Conservation (phyloP, 2,888 invertebrate genomes). For the Ophraella communa region DNA sequence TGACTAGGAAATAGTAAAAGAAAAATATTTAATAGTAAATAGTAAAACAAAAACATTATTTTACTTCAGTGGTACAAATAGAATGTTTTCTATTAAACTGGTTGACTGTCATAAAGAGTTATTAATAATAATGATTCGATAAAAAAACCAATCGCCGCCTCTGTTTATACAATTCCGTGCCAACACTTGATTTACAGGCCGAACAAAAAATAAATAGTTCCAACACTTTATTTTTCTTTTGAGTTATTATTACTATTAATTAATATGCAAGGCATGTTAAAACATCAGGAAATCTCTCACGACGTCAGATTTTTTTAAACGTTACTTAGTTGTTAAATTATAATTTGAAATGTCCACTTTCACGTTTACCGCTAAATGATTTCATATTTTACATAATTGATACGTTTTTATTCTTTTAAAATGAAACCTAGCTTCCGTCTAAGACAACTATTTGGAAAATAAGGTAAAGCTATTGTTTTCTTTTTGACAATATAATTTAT, state of each 20-base stretch:
- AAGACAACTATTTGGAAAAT: too few relatives aligned
- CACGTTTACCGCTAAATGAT: neutral
- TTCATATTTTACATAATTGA: conserved; percentile 1
- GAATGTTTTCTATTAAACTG: too few relatives aligned
- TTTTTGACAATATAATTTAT: too few relatives aligned
- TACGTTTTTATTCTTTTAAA: neutral
- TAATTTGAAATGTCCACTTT: conserved; percentile 15
- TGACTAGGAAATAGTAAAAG: too few relatives aligned
- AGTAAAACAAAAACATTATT: too few relatives aligned
- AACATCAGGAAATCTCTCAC: conserved; percentile 21
- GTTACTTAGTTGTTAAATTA: conserved; percentile 7
- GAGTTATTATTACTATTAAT: conserved; percentile 8
- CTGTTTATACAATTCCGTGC: neutral
- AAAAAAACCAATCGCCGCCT: neutral
- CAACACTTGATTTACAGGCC: neutral
- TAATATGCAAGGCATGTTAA: conserved; percentile 13
- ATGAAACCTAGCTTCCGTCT: too few relatives aligned
- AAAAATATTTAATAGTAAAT: too few relatives aligned
- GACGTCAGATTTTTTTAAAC: conserved; percentile 6
- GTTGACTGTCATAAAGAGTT: too few relatives aligned
- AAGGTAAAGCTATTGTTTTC: too few relatives aligned
- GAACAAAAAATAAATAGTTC: conserved; percentile 7
- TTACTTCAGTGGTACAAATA: too few relatives aligned
- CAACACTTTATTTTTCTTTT: conserved; percentile 1
- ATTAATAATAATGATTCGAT: too few relatives aligned